Base-by-base conservation (phyloP, 2,888 invertebrate species). In the Tetragnatha montana region DNA sequence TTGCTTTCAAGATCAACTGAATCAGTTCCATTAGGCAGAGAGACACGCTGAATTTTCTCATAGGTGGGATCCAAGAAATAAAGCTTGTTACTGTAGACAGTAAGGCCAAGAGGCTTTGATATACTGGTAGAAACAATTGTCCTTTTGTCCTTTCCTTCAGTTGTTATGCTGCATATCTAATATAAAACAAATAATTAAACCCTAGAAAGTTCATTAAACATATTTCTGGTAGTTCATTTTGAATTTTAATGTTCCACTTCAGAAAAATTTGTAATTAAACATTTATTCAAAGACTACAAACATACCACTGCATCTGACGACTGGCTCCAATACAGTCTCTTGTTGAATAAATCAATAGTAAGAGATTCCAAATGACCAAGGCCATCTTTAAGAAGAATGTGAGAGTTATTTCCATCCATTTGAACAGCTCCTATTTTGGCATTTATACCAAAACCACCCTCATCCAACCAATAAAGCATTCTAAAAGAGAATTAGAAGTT, bases 381-480 rank as follows among this genome's bases (percentile, higher is more conserved):
- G 71, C 95, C 94, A 83, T 96, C 96, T 91, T 93, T 92, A 0
- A 96, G 95, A 0, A 99, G 93, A 6, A 97, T 95, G 0, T 95
- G 93, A 0, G 98, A 95, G 92, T 96, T 96, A 17, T 95, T 95
- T 0, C 99, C 99, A 93, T 98, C 98, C 97, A 99, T 98, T 93
- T 97, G 97, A 0, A 97, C 97, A 22, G 93, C 93, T 8, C 93
- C 96, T 51, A 99, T 96, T 94, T 99, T 99, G 0, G 96, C 95
- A 0, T 97, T 97, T 0, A 98, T 97, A 1, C 97, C 97, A 91
- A 86, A 86, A 10, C 98, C 98, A 12, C 99, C 99, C 92, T 97
- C 97, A 93, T 99, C 99, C 12, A 98, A 95, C 99, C 99, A 99
- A 94, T 97, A 99, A 50, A 98, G 94, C 94, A 96, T 96, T 51